Base-by-base conservation (phyloP, 2,113 vertebrate species). In the Tonatia bakeri region DNA sequence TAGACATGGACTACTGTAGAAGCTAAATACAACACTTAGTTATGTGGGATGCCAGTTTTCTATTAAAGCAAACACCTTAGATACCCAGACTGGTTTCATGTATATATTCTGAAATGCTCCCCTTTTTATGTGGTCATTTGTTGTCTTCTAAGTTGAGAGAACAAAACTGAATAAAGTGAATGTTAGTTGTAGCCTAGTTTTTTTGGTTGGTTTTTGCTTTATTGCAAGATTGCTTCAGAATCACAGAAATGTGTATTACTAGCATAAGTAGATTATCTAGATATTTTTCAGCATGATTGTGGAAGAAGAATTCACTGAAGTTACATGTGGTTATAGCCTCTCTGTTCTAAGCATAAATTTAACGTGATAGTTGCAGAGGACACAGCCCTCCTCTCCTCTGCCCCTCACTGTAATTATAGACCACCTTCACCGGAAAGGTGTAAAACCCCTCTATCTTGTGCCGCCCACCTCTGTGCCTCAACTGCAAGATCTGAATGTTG, bases 111-210 rank as follows among this genome's bases (percentile, higher is more conserved):
- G 79, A 93, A 83, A 69, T 92, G 95, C 70, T 86, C 89, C 94
- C 75, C 77, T 96, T 96, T 95, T 91, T 64, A 93, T 95, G 90
- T 96, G 97, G 70, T 95, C 36, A 5, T 38, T 84, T 92, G 87
- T 96, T 97, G 96, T 88, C 92, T 97, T 97, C 83, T 88, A 73
- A 96, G 95, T 94, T 75, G 86, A 94, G 84, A 97, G 87, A 95
- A 97, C 92, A 92, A 89, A 95, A 94, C 36, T 87, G 94, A 97
- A 97, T 96, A 97, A 97, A 97, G 83, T 93, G 73, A 84, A 95
- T 90, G 59, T 95, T 92, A 96, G 95, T 85, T 92, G 92, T 95
- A 95, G 97, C 77, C 90, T 75, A 43, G 54, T 52, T 59, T 92
- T 83, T 70, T 88, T 93, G 19, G 47, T 40, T 67, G 10, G 22